A percentile compares a stretch with the other conserved stretches of the same genome.
Conservation (phyloP, 2,888 invertebrate genomes). For the Pristionchus maxplancki region DNA sequence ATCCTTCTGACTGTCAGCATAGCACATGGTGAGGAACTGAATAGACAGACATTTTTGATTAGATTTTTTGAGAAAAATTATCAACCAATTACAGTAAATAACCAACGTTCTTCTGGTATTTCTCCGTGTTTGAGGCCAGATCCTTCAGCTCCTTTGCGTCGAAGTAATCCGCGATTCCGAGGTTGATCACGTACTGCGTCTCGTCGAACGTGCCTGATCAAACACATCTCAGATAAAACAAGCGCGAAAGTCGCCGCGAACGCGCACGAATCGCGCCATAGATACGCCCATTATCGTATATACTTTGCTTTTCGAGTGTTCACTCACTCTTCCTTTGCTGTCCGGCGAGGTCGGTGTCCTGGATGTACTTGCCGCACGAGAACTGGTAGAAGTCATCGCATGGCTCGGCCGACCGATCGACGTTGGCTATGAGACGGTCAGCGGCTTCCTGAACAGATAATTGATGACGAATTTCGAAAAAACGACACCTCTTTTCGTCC, state of each 20-base stretch:
- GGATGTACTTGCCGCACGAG: slow-evolving; percentile 58
- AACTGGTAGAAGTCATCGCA: slow-evolving; percentile 57
- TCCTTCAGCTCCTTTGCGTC: neutral
- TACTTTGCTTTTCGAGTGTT: neutral
- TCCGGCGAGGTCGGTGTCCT: slow-evolving; percentile 47
- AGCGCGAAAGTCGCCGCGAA: no score
- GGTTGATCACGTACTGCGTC: slow-evolving; percentile 47
- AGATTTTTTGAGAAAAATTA: neutral
- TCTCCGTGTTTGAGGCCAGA: neutral
- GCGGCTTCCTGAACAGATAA: slow-evolving; percentile 45
- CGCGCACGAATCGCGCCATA: no score
- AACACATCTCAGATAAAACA: neutral
- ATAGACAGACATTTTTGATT: neutral
- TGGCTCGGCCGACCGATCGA: slow-evolving; percentile 52
- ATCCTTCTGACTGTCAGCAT: neutral
- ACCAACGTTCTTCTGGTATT: slow-evolving; percentile 10
- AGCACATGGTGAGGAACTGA: neutral
- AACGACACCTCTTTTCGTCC: no score
- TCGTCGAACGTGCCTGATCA: slow-evolving; percentile 39
- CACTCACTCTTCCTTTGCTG: slow-evolving; percentile 17
- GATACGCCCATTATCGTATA: no score
- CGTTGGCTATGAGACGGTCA: slow-evolving; percentile 1
- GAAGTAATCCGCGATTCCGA: slow-evolving; percentile 27
- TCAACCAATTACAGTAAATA: neutral
- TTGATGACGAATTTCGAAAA: no score